Evolutionary conservation across 1,140 invertebrate species (phyloP).

Genomic region (Drosophila nannoptera): DNA sequence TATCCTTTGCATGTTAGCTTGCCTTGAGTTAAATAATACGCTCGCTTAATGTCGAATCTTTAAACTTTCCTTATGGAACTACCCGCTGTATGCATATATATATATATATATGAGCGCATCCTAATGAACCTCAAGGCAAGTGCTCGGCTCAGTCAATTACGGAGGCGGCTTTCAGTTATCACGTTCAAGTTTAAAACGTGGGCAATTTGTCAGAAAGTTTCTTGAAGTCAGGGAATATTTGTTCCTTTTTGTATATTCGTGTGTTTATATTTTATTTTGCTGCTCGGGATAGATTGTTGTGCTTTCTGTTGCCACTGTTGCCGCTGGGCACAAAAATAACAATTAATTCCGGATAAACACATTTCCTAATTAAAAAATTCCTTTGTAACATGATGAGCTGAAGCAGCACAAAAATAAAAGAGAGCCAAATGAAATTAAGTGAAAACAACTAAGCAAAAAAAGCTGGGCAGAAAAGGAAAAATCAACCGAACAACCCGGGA

Average conservation of each 20-base stretch:
- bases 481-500: constrained; percentile 39
- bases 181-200: constrained; percentile 19
- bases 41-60: background rate
- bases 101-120: background rate
- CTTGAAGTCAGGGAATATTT: constrained; percentile 22
- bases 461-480: constrained; percentile 9
- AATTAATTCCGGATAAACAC: constrained; percentile 77
- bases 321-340: constrained; percentile 47
- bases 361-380: constrained; percentile 78
- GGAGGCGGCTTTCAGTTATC: constrained; percentile 6
- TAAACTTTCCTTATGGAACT: too few relatives aligned
- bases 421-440: constrained; percentile 59
- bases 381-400: constrained; percentile 50
- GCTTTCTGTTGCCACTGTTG: constrained; percentile 4
- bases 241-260: background rate
- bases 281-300: constrained; percentile 3
- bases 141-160: background rate
- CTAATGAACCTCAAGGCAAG: background rate
- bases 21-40: background rate
- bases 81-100: background rate
- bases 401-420: constrained; percentile 40
- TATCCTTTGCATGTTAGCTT: too few relatives aligned
- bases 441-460: constrained; percentile 42
- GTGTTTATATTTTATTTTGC: constrained; percentile 10
- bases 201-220: constrained; percentile 23